Evolutionary conservation across 1,140 invertebrate species (phyloP).

Genomic region (Pseudomyrmex sp.): DNA sequence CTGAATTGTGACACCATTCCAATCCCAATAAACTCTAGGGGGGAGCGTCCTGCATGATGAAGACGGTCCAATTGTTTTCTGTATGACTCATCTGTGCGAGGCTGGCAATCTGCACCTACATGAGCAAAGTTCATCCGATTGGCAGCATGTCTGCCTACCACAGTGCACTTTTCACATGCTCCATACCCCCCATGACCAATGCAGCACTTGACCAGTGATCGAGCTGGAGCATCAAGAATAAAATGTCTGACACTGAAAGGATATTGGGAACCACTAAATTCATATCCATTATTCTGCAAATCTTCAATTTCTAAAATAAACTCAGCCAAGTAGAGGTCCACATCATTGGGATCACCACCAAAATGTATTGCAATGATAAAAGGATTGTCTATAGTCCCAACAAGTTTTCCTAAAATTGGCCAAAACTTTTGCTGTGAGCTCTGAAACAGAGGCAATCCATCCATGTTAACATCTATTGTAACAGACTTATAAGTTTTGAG

Average conservation of each 20-base stretch:
- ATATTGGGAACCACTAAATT: neutral
- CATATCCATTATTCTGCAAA: neutral
- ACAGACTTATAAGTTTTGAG: neutral
- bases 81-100: constrained; percentile 4
- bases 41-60: neutral
- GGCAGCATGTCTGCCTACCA: neutral
- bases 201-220: neutral
- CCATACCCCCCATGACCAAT: neutral
- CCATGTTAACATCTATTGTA: neutral
- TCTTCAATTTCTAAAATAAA: neutral
- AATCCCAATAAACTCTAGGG: neutral
- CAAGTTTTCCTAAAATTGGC: constrained; percentile 20
- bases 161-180: constrained; percentile 9
- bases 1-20: neutral
- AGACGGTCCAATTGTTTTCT: neutral
- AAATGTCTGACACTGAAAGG: neutral
- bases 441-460: neutral
- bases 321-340: neutral
- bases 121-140: neutral
- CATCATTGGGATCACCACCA: neutral
- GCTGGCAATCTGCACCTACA: neutral
- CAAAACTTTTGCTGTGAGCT: constrained; percentile 19
- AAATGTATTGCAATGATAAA: neutral
- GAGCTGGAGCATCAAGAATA: constrained; percentile 14
- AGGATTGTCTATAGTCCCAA: neutral